Evolutionary conservation across 1,140 invertebrate species (phyloP), one percentile per base, ranked within the genome.

Genomic region (Cydia amplana): DNA sequence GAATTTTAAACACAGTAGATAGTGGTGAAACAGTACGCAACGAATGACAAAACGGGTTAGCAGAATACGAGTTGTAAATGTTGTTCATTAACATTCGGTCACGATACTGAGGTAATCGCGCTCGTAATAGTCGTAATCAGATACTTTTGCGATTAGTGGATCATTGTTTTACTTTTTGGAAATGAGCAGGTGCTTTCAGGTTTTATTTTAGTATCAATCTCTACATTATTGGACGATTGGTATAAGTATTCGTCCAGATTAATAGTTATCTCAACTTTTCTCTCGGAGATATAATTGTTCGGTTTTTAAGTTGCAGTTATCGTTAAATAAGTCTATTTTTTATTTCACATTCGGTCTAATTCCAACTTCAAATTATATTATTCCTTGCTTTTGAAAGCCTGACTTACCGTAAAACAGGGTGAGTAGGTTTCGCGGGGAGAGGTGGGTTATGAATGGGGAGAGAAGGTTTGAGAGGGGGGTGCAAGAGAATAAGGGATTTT

Each of bases 1-100:
- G 64, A 25, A 67, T 67, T 12, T 32, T 67, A 67, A 51, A 36
- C 23, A 32, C 25, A 67, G 64, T 67, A 67, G 28, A 67, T 16
- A 7, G 23, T 5, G 16, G 18, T 12, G 4, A 67, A 36, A 67
- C 28, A 67, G 64, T 67, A 67, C 64, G 25, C 25, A 32, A 67
- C 20, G 28, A 67, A 67, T 67, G 49, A 51, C 6, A 51, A 49
- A 51, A 51, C 49, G n/a, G n/a, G n/a, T 51, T n/a, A 14, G 12
- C 49, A 12, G n/a, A n/a, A 51, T 18, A 51, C 49, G 49, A 51
- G n/a, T 51, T 18, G 49, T 51, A 49, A 49, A 49, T 55, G 18
- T 60, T n/a, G n/a, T n/a, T n/a, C n/a, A n/a, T n/a, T 60, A 60
- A 60, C 55, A 23, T 23, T 60, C 55, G 20, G 20, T 20, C 55